A percentile compares a stretch with the other conserved stretches of the same genome.
These are phyloP conservation scores for Tangara arthus DNA, from an alignment of 2,797 vertebrate genomes.

Conservation along the genomic window DNA sequence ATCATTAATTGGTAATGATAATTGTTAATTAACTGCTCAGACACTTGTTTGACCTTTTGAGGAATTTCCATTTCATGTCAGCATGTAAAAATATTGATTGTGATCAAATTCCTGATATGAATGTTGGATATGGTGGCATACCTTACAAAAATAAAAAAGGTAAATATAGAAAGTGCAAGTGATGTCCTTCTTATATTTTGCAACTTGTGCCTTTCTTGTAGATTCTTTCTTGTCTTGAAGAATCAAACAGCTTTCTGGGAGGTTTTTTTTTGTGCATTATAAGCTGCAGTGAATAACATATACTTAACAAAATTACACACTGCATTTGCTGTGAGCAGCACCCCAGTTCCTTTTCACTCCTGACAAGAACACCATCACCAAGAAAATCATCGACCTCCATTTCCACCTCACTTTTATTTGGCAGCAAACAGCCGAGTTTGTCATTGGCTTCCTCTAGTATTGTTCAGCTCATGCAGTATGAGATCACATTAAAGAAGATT, in stretches of 20 bases:
- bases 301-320: slow-evolving; percentile 81
- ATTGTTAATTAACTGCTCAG: neutral
- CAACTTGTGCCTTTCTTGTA: slow-evolving; percentile 27
- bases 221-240: neutral
- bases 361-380: slow-evolving; percentile 73
- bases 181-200: neutral
- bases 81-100: neutral
- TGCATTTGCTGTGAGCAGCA: slow-evolving; percentile 71
- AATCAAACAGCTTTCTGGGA: slow-evolving; percentile 27
- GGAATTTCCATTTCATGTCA: neutral
- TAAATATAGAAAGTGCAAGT: neutral
- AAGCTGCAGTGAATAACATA: slow-evolving; percentile 70
- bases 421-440: slow-evolving; percentile 74
- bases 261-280: slow-evolving; percentile 23
- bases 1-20: neutral
- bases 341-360: slow-evolving; percentile 66
- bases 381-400: slow-evolving; percentile 74
- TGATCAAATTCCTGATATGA: neutral
- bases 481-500: slow-evolving; percentile 79
- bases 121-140: neutral
- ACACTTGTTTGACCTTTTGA: neutral
- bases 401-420: slow-evolving; percentile 75
- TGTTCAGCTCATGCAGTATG: slow-evolving; percentile 72
- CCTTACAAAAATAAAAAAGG: neutral
- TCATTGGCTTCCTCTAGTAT: slow-evolving; percentile 61